phyloP scores from a whole-genome alignment of 2,888 invertebrate genomes.

The Diloba caeruleocephala region DNA sequence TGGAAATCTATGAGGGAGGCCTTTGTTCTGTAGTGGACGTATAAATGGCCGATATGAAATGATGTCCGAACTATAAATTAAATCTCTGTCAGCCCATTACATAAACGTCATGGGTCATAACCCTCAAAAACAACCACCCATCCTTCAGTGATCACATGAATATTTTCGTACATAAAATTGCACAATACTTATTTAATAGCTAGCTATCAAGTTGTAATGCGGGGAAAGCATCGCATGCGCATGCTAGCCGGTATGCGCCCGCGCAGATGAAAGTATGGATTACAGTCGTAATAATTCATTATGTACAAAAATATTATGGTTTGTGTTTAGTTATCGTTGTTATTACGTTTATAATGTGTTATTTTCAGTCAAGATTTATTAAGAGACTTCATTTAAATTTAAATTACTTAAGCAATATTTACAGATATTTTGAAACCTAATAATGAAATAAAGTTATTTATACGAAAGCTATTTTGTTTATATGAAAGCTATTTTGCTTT shows the following conservation, averaged over 20 bases:
- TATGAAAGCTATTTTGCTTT: too few species aligned
- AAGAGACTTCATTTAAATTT: not conserved
- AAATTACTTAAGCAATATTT: too few species aligned
- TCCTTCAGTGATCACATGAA: constrained; percentile 43
- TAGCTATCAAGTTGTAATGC: constrained; percentile 43
- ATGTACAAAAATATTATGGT: constrained; percentile 28
- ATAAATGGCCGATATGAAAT: too few species aligned
- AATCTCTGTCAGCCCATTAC: constrained; percentile 9
- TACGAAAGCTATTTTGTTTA: too few species aligned
- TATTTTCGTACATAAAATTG: constrained; percentile 38
- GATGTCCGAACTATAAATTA: constrained; percentile 6
- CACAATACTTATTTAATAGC: constrained; percentile 50
- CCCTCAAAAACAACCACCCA: constrained; percentile 12
- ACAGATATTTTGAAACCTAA: too few species aligned
- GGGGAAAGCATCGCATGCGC: constrained; percentile 63
- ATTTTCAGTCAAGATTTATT: constrained; percentile 15
- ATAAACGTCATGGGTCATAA: constrained; percentile 48
- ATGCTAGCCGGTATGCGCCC: constrained; percentile 40
- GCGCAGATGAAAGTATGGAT: constrained; percentile 55
- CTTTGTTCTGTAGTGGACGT: too few species aligned
- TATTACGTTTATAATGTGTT: constrained; percentile 8
- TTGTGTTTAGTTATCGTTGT: constrained; percentile 37
- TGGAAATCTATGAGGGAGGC: too few species aligned
- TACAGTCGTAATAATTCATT: constrained; percentile 48
- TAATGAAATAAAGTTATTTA: too few species aligned